Conservation (phyloP, 2,888 invertebrate genomes). For the Ferrisia virgata region DNA sequence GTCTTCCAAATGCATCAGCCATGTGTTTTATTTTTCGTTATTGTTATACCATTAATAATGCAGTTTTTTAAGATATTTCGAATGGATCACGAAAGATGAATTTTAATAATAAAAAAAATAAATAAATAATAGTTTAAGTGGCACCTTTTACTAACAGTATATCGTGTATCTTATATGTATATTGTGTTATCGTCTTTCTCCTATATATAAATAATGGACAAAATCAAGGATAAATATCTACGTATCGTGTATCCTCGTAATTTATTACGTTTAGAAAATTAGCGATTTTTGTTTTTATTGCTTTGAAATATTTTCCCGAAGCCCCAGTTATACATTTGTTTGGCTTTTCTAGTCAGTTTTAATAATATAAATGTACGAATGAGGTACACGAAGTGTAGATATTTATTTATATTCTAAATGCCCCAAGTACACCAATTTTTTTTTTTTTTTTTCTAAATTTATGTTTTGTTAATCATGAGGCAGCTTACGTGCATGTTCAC, state of each 20-base stretch:
- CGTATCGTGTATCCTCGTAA: background rate
- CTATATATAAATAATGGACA: background rate
- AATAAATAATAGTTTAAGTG: background rate
- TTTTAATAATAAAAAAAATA: background rate
- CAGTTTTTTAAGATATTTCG: background rate
- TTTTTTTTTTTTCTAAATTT: background rate
- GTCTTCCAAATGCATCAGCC: conserved; percentile 19
- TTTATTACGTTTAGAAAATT: background rate
- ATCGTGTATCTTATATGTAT: background rate
- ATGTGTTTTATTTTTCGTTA: background rate
- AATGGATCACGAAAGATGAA: background rate
- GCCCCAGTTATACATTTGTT: conserved; percentile 7
- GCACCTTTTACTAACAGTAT: background rate
- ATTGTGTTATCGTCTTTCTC: conserved; percentile 9
- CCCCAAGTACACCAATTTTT: conserved; percentile 8
- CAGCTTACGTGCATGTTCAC: background rate
- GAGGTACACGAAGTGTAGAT: background rate
- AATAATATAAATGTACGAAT: no score
- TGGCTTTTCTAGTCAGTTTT: conserved; percentile 6
- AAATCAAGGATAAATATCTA: conserved; percentile 1
- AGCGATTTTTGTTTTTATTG: background rate
- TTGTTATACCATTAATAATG: conserved; percentile 1
- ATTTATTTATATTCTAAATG: background rate
- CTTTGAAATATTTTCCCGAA: background rate
- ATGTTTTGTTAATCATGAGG: background rate